These are phyloP conservation scores for Podotricha telesiphe DNA, from an alignment of 2,888 invertebrate genomes.

Conservation along the genomic window DNA sequence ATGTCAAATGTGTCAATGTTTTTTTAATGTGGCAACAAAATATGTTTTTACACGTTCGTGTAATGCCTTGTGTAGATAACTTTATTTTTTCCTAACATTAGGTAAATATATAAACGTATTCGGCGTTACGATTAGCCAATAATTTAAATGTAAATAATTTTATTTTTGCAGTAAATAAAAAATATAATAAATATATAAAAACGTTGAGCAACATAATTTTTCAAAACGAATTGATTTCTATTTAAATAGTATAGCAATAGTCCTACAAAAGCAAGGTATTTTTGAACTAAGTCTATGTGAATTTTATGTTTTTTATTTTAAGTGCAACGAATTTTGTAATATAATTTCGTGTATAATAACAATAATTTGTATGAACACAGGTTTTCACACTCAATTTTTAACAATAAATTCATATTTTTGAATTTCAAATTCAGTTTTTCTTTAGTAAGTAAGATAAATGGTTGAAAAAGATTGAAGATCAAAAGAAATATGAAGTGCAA, in stretches of 20 bases:
- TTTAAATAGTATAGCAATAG: no score
- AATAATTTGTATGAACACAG: no score
- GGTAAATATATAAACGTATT: neutral
- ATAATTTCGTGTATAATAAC: no score
- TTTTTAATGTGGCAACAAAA: constrained; percentile 14
- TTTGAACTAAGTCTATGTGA: neutral
- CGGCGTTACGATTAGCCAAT: neutral
- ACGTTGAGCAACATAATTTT: neutral
- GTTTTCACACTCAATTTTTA: no score
- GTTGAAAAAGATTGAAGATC: no score
- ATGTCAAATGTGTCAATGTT: constrained; percentile 1
- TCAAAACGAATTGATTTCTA: neutral
- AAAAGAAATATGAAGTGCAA: no score
- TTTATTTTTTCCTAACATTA: neutral
- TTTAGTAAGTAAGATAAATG: no score
- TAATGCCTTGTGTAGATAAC: constrained; percentile 11
- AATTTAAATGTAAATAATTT: neutral
- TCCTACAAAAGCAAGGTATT: neutral
- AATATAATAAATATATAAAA: neutral
- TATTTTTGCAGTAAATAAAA: neutral
- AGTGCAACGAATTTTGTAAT: no score
- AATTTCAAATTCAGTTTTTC: no score
- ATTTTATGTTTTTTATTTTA: no score
- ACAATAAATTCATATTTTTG: no score
- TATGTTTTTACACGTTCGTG: constrained; percentile 17